Evolutionary conservation across 92 coral and sea anemone genomes (phyloP).

Genomic region (Micromussa lordhowensis): DNA sequence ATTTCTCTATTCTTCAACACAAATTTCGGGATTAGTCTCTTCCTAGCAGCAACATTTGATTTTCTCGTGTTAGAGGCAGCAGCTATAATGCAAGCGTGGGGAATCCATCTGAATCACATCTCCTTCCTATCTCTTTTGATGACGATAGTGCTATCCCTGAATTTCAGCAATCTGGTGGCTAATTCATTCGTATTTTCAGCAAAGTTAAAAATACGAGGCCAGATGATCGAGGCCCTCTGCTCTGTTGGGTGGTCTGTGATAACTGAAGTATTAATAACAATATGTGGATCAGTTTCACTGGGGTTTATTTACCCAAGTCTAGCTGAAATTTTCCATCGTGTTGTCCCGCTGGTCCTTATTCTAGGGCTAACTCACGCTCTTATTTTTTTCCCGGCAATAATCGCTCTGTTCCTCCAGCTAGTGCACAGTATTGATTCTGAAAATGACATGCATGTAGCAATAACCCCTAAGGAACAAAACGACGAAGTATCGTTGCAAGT

Average conservation of each 20-base stretch:
- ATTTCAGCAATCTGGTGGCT: constrained; percentile 23
- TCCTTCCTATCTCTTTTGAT: constrained; percentile 18
- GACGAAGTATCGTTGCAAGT: not conserved
- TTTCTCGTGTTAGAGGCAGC: constrained; percentile 29
- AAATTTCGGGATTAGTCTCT: not conserved
- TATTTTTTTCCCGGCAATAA: constrained; percentile 1
- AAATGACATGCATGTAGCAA: too few species aligned
- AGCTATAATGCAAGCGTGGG: constrained; percentile 10
- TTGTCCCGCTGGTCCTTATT: constrained; percentile 17
- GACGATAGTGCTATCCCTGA: constrained; percentile 26
- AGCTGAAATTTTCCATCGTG: not conserved
- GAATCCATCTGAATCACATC: constrained; percentile 35
- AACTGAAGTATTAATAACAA: not conserved
- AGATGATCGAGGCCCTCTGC: constrained; percentile 1
- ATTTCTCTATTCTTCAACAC: not conserved
- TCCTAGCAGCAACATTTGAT: constrained; percentile 15
- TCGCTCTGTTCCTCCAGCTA: not conserved
- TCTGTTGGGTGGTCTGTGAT: constrained; percentile 13
- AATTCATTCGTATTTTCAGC: constrained; percentile 18
- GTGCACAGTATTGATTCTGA: not conserved
- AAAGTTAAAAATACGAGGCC: not conserved
- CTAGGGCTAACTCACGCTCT: constrained; percentile 8
- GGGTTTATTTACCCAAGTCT: constrained; percentile 46
- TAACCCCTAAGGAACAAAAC: not conserved
- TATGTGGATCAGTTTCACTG: constrained; percentile 28